These are phyloP conservation scores for Mus caroli DNA, from an alignment of 2,797 vertebrate genomes.

Conservation along the genomic window DNA sequence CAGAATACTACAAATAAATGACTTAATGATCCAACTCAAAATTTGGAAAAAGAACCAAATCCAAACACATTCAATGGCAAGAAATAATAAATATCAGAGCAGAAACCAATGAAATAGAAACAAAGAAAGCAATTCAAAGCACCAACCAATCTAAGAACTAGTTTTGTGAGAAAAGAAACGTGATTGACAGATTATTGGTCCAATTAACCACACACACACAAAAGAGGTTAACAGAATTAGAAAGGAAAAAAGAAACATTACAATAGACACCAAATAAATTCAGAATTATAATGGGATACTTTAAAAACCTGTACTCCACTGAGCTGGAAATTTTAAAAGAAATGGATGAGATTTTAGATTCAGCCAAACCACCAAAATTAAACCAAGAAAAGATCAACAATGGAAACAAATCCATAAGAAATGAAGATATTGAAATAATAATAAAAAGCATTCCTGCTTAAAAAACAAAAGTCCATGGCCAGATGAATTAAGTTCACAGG, in stretches of 20 bases:
- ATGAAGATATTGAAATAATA: neutral
- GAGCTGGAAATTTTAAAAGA: neutral
- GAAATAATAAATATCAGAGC: neutral
- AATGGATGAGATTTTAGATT: neutral
- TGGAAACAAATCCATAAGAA: neutral
- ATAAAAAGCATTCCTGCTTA: neutral
- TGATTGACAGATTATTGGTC: neutral
- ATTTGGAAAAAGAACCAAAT: neutral
- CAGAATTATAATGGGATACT: neutral
- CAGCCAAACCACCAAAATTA: neutral
- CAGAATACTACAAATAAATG: neutral
- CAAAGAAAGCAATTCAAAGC: neutral
- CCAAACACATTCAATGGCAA: neutral
- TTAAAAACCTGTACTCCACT: neutral
- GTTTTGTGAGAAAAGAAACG: neutral
- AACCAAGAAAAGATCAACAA: neutral
- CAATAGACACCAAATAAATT: neutral
- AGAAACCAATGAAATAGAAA: neutral
- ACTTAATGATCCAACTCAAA: neutral
- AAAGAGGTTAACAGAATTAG: neutral
- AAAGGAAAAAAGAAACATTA: neutral
- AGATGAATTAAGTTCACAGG: neutral
- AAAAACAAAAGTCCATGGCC: neutral
- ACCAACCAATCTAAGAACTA: neutral
- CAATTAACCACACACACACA: neutral